Evolutionary conservation across 2,888 invertebrate genomes (phyloP).

Genomic region (Pterostichus niger): DNA sequence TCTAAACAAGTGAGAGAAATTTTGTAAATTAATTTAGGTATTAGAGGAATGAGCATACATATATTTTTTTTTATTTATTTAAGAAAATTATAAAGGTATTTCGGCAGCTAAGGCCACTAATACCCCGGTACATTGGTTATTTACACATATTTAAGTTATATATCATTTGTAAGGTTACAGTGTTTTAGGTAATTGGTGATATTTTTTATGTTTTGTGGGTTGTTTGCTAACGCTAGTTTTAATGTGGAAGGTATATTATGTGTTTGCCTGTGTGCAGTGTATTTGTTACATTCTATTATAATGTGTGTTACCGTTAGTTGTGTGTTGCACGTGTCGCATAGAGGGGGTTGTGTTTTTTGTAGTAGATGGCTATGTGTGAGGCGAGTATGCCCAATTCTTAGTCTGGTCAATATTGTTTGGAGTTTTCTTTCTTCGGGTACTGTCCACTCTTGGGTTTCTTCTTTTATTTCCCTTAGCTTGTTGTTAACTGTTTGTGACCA

Average conservation of each 20-base stretch:
- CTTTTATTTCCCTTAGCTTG: slow-evolving; percentile 1
- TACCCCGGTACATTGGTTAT: not conserved
- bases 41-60: too few relatives aligned
- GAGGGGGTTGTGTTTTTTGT: not conserved
- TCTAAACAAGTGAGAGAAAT: too few relatives aligned
- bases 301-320: not conserved
- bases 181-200: slow-evolving; percentile 1
- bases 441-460: not conserved
- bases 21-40: too few relatives aligned
- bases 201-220: not conserved
- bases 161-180: not conserved
- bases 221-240: not conserved
- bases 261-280: too few relatives aligned
- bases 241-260: not conserved
- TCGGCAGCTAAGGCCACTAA: slow-evolving; percentile 1
- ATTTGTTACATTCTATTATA: too few relatives aligned
- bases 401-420: not conserved
- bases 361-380: not conserved
- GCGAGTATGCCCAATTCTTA: not conserved
- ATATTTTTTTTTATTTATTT: too few relatives aligned
- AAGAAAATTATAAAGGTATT: not conserved
- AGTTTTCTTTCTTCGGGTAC: not conserved
- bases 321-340: not conserved
- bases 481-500: not conserved
- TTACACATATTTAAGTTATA: not conserved